Percentiles rank a stretch among this genome's conserved stretches.
These are phyloP conservation scores for Atherinosoma microstoma DNA, from an alignment of 2,797 vertebrate species.

Conservation along the genomic window DNA sequence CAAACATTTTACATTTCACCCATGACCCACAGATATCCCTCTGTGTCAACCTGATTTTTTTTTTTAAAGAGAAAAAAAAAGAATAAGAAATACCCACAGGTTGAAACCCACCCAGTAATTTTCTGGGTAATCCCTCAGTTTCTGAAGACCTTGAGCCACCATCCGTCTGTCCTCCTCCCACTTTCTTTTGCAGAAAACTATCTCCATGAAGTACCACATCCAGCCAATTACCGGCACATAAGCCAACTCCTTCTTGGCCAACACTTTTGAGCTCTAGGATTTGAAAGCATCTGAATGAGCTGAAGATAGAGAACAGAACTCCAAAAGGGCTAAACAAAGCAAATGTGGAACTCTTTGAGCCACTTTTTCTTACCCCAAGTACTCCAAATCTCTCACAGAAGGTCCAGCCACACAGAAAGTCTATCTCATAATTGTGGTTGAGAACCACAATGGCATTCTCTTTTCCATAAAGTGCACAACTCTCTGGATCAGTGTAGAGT, in stretches of 20 bases:
- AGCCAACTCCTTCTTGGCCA: slow-evolving; percentile 94
- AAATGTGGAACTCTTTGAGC: neutral
- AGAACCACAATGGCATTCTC: slow-evolving; percentile 95
- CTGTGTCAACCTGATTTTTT: neutral
- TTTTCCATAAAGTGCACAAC: slow-evolving; percentile 87
- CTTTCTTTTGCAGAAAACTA: slow-evolving; percentile 95
- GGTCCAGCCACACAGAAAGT: slow-evolving; percentile 97
- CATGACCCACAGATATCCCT: neutral
- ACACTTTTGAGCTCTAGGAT: slow-evolving; percentile 92
- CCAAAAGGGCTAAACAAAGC: neutral
- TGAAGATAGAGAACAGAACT: neutral
- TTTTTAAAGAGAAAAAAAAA: too few species aligned
- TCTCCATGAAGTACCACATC: slow-evolving; percentile 99
- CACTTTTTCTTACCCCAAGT: slow-evolving; percentile 88
- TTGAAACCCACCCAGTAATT: slow-evolving; percentile 88
- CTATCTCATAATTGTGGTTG: slow-evolving; percentile 97
- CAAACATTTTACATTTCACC: neutral
- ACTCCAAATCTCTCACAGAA: slow-evolving; percentile 95
- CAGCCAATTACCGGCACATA: slow-evolving; percentile 95
- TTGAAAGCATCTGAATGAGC: slow-evolving; percentile 1
- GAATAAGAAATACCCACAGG: neutral
- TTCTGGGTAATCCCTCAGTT: slow-evolving; percentile 92
- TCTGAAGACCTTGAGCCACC: slow-evolving; percentile 87
- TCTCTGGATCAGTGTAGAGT: slow-evolving; percentile 90
- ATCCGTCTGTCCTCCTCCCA: slow-evolving; percentile 95